These are phyloP conservation scores for Yponomeuta cagnagella DNA, from an alignment of 2,888 invertebrate species.

Conservation along the genomic window DNA sequence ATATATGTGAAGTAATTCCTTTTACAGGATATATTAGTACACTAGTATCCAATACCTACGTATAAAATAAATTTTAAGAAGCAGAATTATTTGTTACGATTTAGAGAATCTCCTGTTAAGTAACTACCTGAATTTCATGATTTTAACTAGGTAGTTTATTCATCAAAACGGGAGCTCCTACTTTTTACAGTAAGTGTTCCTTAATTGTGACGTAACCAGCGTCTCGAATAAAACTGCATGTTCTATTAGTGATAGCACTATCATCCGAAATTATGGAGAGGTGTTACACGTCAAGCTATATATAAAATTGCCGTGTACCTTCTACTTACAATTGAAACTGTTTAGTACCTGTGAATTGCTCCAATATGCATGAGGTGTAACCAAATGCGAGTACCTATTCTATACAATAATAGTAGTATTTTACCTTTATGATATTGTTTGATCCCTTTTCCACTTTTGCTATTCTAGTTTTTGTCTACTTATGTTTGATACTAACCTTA, in stretches of 20 bases:
- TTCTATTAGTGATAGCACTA: constrained; percentile 1
- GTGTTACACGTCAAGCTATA: too few species aligned
- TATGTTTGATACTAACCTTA: constrained; percentile 27
- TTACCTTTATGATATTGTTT: constrained; percentile 21
- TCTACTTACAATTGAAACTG: constrained; percentile 15
- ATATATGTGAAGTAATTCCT: not conserved
- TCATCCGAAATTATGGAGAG: too few species aligned
- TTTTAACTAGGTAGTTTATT: not conserved
- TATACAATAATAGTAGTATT: constrained; percentile 16
- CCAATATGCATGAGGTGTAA: constrained; percentile 47
- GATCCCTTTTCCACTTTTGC: constrained; percentile 19
- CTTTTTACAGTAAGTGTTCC: constrained; percentile 1
- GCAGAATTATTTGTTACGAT: not conserved
- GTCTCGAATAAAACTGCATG: constrained; percentile 10
- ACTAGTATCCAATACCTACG: not conserved
- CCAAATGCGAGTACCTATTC: constrained; percentile 17
- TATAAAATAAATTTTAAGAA: not conserved
- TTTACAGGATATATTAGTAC: not conserved
- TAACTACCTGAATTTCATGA: not conserved
- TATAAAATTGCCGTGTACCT: not conserved
- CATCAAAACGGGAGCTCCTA: not conserved
- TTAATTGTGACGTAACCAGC: not conserved
- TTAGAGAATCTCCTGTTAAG: not conserved
- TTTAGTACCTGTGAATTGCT: constrained; percentile 66
- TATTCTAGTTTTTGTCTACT: constrained; percentile 9